Evolutionary conservation across 2,113 vertebrate genomes (phyloP).

Genomic region (Chroicocephalus ridibundus): DNA sequence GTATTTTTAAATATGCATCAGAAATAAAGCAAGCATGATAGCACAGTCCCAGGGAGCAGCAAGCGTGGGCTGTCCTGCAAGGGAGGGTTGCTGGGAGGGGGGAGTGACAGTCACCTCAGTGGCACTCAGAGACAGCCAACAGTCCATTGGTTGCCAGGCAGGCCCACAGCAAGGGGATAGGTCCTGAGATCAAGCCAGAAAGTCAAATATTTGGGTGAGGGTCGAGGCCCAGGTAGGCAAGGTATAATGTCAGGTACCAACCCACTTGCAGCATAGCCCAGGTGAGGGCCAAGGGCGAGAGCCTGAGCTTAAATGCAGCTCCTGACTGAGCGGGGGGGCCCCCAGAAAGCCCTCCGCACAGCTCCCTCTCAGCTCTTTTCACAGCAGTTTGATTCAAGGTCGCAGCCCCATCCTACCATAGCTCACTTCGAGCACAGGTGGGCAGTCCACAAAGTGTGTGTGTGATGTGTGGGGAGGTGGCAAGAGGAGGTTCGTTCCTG

Average conservation of each 20-base stretch:
- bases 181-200: neutral
- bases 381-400: neutral
- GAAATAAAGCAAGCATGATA: neutral
- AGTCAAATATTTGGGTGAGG: neutral
- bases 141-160: neutral
- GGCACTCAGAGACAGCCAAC: neutral
- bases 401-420: neutral
- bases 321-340: neutral
- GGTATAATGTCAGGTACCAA: neutral
- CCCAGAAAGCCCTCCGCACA: fast-evolving
- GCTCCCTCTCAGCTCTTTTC: neutral
- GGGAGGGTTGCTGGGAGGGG: neutral
- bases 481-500: neutral
- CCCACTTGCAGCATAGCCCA: neutral
- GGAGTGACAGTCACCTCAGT: neutral
- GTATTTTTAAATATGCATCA: neutral
- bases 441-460: neutral
- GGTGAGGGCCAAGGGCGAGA: neutral
- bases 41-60: neutral
- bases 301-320: neutral
- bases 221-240: neutral
- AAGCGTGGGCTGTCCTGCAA: neutral
- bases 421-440: neutral
- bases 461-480: fast-evolving
- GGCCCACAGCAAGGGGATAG: neutral